phyloP scores from a whole-genome alignment of 2,888 invertebrate genomes.

The Willowsia nigromaculata region DNA sequence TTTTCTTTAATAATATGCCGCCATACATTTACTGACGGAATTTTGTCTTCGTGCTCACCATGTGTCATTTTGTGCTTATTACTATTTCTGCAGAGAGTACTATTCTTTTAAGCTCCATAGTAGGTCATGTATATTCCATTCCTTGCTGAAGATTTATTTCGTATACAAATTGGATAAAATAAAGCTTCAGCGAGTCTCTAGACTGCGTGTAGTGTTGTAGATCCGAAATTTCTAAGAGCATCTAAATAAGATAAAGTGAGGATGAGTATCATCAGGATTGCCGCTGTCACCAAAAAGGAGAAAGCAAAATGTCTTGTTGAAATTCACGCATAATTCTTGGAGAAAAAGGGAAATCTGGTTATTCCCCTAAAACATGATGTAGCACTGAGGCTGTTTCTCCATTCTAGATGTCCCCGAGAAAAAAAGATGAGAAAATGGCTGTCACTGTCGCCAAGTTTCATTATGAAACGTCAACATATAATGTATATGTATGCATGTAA shows the following conservation, averaged over 20 bases:
- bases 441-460: constrained; percentile 41
- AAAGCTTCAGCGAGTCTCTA: background rate
- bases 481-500: constrained; percentile 1
- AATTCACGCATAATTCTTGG: constrained; percentile 52
- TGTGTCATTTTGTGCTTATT: constrained; percentile 16
- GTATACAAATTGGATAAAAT: constrained; percentile 43
- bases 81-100: background rate
- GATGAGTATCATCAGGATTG: constrained; percentile 44
- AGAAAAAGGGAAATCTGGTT: background rate
- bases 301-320: constrained; percentile 27
- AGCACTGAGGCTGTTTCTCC: background rate
- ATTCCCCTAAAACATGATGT: background rate
- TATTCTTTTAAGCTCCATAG: background rate
- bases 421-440: constrained; percentile 26
- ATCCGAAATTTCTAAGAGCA: background rate
- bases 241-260: constrained; percentile 64
- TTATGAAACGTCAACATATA: constrained; percentile 23
- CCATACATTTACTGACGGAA: constrained; percentile 4
- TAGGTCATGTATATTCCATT: background rate
- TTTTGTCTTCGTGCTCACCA: background rate
- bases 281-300: constrained; percentile 25
- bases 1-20: background rate
- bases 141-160: constrained; percentile 17
- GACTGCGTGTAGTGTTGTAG: background rate
- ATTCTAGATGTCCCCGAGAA: background rate